Evolutionary conservation across 2,113 vertebrate genomes (phyloP), one percentile per base, ranked within the genome.

Genomic region (Ifrita kowaldi): DNA sequence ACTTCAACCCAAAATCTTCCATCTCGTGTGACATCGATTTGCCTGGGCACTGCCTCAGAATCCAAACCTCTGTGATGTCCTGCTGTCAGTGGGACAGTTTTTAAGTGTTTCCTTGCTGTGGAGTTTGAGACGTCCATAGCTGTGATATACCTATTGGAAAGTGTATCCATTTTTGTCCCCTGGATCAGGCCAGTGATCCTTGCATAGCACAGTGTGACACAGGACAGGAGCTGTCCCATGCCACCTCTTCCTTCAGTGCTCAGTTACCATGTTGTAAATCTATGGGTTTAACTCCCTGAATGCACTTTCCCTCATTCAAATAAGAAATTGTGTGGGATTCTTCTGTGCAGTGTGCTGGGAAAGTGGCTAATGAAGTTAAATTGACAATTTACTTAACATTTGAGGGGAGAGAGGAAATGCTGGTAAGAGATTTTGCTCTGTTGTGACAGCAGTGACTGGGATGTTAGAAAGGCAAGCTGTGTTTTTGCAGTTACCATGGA

Each of bases 321-420:
- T 28, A 35, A 2, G 3, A 46, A 57, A 15, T 55, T 39, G 37
- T 71, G 56, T 70, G 46, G 22, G 62, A 56, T 87, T 87, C 7
- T 73, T 93, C 27, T 35, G 13, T 23, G 47, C 52, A 56, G 44
- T 0, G 1, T 71, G 37, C 63, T 70, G 60, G 30, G 86, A 44
- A 95, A 94, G 62, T 82, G 91, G 91, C 91, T 92, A 81, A 95
- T 95, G 76, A 86, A 78, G 52, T 81, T 87, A 93, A 96, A 93
- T 84, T 89, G 89, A 92, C 79, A 92, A 95, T 95, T 97, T 96
- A 80, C 47, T 86, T 89, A 90, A 89, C 76, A 41, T 95, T 59
- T 74, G 64, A 78, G 84, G 80, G 44, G 52, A 84, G 64, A 70
- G 84, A 84, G 94, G 89, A 95, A 93, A 67, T 78, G 80, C 63